Conservation (phyloP, 2,797 vertebrate genomes). For the Poecilia picta region DNA sequence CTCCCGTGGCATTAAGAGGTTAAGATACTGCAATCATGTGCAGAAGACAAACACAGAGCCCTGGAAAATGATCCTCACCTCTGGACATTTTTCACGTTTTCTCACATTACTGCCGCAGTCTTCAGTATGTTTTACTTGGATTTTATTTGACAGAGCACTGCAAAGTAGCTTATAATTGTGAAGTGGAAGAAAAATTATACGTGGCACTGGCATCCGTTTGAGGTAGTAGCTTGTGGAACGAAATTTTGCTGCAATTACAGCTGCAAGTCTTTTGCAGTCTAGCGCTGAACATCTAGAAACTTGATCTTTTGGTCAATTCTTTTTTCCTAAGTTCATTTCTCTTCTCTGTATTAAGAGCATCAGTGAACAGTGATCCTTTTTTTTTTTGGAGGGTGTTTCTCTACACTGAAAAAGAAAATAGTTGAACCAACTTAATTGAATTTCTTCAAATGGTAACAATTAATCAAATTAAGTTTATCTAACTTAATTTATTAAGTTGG, state of each 20-base stretch:
- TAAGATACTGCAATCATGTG: conserved; percentile 16
- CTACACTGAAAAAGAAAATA: too few species aligned
- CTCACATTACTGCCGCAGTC: not conserved
- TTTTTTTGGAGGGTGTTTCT: too few species aligned
- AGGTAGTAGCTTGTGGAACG: not conserved
- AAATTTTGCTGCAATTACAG: not conserved
- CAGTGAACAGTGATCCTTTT: not conserved
- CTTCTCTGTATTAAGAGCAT: not conserved
- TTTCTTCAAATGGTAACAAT: too few species aligned
- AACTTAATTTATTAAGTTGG: too few species aligned
- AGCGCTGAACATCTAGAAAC: not conserved
- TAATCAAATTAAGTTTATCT: too few species aligned
- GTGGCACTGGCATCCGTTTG: not conserved
- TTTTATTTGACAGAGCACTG: not conserved
- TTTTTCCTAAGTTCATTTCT: not conserved
- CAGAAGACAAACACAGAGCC: not conserved
- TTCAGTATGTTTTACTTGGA: not conserved
- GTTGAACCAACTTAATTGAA: too few species aligned
- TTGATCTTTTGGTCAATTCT: not conserved
- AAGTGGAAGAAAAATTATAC: not conserved
- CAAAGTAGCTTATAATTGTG: not conserved
- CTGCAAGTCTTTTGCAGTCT: not conserved
- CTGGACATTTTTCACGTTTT: not conserved
- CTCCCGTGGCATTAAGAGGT: conserved; percentile 4
- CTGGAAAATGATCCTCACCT: not conserved